phyloP scores from a whole-genome alignment of 2,113 vertebrate species.

The Nothocercus julius region DNA sequence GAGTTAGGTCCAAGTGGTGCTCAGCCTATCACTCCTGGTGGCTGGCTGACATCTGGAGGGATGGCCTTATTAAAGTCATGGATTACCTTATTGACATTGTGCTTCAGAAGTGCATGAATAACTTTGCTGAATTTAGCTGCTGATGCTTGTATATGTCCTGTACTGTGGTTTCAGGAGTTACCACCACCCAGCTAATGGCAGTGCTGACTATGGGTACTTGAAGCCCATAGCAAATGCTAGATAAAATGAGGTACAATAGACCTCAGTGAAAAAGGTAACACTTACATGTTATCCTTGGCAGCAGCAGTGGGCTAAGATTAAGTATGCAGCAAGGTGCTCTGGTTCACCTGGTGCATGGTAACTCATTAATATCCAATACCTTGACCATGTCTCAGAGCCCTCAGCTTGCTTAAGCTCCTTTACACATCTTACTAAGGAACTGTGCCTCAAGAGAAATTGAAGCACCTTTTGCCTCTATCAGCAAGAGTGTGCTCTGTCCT shows the following conservation, averaged over 20 bases:
- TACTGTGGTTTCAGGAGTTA: background rate
- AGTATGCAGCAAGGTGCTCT: background rate
- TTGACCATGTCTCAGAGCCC: background rate
- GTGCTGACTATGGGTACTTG: background rate
- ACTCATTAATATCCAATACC: slow-evolving; percentile 13
- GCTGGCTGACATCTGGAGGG: background rate
- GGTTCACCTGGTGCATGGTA: background rate
- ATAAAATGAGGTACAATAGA: background rate
- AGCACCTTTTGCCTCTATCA: background rate
- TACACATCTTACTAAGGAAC: background rate
- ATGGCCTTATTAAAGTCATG: background rate
- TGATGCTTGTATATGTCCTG: background rate
- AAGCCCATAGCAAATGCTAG: background rate
- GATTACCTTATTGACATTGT: background rate
- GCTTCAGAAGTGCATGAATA: background rate
- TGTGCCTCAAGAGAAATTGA: background rate
- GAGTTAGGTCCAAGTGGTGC: background rate
- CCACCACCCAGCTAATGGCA: background rate
- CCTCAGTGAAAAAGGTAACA: background rate
- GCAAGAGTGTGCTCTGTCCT: background rate
- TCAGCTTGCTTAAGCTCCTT: background rate
- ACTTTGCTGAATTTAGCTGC: background rate
- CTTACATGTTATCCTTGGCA: background rate
- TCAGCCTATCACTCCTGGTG: background rate
- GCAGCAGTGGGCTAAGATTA: background rate